Conservation (phyloP, 1,140 invertebrate genomes). For the Samia ricini region DNA sequence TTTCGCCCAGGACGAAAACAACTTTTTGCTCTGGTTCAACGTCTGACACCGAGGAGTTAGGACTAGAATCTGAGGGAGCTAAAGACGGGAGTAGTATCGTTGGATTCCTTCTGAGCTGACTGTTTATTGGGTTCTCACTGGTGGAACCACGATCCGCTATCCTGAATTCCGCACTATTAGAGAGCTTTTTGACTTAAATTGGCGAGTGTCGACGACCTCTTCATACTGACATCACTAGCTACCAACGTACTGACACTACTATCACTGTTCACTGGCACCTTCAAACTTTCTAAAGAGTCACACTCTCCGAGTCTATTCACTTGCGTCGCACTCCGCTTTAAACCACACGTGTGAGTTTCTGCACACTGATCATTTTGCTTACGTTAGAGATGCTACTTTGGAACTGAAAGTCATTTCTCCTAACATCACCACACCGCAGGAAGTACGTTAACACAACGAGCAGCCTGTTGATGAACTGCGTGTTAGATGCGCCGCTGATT, state of each 20-base stretch:
- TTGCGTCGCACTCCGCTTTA: conserved; percentile 28
- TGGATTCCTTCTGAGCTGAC: conserved; percentile 44
- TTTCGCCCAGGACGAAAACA: conserved; percentile 87
- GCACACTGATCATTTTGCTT: conserved; percentile 42
- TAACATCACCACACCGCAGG: conserved; percentile 86
- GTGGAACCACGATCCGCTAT: conserved; percentile 17
- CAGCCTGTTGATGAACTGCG: conserved; percentile 81
- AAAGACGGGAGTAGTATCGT: conserved; percentile 48
- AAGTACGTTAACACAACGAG: conserved; percentile 89
- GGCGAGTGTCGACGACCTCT: conserved; percentile 53
- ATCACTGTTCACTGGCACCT: conserved; percentile 47
- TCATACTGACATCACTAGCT: conserved; percentile 47
- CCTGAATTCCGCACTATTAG: conserved; percentile 42
- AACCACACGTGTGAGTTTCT: conserved; percentile 16
- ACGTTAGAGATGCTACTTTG: conserved; percentile 43
- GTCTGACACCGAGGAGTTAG: conserved; percentile 49
- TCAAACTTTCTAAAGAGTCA: conserved; percentile 29
- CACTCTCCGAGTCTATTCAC: conserved; percentile 26
- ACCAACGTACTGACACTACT: conserved; percentile 52
- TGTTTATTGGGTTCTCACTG: conserved; percentile 18
- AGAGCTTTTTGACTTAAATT: conserved; percentile 60
- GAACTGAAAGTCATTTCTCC: conserved; percentile 58
- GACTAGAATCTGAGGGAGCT: conserved; percentile 51
- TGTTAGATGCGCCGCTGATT: conserved; percentile 84
- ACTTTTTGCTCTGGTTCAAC: conserved; percentile 74